A percentile compares a stretch with the other conserved stretches of the same genome.
Evolutionary conservation across 2,797 vertebrate species (phyloP).

Genomic region (Myioborus miniatus): DNA sequence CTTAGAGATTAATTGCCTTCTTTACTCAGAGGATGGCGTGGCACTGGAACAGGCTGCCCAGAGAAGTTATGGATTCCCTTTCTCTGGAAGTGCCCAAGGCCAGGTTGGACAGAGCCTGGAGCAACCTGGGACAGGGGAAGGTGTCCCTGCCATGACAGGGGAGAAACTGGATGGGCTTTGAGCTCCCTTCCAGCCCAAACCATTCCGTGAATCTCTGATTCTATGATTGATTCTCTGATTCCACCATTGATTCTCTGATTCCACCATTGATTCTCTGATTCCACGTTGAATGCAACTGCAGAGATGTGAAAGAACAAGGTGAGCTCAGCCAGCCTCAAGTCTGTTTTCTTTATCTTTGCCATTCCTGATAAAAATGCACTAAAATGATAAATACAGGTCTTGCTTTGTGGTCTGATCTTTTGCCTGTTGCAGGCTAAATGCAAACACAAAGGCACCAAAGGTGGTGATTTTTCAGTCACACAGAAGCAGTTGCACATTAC

Average conservation of each 20-base stretch:
- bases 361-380: background rate
- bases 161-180: rapidly evolving
- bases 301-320: background rate
- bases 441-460: background rate
- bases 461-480: background rate
- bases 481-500: background rate
- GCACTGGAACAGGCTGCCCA: background rate
- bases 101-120: rapidly evolving
- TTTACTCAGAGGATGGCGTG: background rate
- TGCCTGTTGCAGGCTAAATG: background rate
- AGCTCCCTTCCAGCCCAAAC: background rate
- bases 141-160: background rate
- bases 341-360: background rate
- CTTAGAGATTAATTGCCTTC: background rate
- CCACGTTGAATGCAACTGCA: background rate
- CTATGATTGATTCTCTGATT: background rate
- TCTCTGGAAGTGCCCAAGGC: background rate
- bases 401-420: background rate
- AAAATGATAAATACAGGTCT: background rate
- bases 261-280: background rate
- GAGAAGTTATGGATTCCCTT: background rate
- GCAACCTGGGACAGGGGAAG: background rate
- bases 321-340: background rate
- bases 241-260: background rate
- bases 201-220: background rate